Base-by-base conservation (phyloP, 2,113 vertebrate species). In the Phaetusa simplex region DNA sequence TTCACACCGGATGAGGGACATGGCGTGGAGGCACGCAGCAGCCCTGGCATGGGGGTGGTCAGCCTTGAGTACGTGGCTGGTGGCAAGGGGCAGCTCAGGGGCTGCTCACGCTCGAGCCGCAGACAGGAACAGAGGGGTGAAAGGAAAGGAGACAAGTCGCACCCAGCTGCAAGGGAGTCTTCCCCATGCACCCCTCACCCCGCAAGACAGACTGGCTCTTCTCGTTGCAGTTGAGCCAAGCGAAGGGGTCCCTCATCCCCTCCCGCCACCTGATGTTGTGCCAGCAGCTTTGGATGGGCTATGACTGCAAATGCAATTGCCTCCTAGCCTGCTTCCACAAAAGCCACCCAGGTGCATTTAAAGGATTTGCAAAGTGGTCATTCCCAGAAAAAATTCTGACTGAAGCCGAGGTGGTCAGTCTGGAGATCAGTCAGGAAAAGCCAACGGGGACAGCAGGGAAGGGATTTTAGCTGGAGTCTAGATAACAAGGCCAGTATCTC, bases 21-120 rank as follows among this genome's bases (percentile, higher is more conserved):
- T 2, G 17, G 49, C 0, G 0, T 21, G 32, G 81, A 79, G 45
- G 56, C 56, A 84, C 1, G 0, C 4, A n/a, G 70, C 78, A 49
- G 50, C 1, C 1, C 53, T 86, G 72, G 34, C 8, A 4, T 14
- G 36, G 24, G 21, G 56, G 30, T 59, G 38, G 65, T 38, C 66
- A 78, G 65, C 55, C 69, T 70, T 3, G 17, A 34, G 72, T 47
- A 55, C 0, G 0, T 17, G 34, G 67, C 66, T 79, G 80, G 38
- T 0, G 3, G 38, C 52, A 34, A 1, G 36, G 70, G 61, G 55
- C 61, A 91, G 23, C 53, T 90, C 45, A 42, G 65, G 50, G 70
- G 27, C 47, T 64, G 53, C 70, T 71, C 70, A 29, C 0, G 2
- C 45, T 74, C 1, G 0, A 91, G 66, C 34, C 2, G 0, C 53